phyloP scores from a whole-genome alignment of 2,113 vertebrate species.

The Erinaceus europaeus region DNA sequence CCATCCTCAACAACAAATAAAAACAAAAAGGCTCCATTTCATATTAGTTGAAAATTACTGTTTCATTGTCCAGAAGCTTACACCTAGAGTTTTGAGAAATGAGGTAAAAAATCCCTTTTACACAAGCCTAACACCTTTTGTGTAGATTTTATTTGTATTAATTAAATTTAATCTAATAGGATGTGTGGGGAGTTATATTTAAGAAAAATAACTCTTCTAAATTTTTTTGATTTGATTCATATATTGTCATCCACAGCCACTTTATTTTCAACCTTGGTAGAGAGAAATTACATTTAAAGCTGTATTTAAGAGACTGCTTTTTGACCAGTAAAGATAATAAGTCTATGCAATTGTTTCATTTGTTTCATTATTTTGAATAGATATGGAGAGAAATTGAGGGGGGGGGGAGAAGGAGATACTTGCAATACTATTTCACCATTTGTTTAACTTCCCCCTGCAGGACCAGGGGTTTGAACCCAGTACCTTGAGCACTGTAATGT shows the following conservation, averaged over 20 bases:
- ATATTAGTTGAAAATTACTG: neutral
- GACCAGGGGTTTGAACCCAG: no score
- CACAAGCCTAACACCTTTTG: neutral
- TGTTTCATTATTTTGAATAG: no score
- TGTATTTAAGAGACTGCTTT: neutral
- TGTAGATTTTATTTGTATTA: slow-evolving; percentile 21
- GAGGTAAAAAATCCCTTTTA: neutral
- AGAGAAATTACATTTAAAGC: neutral
- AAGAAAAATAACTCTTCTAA: neutral
- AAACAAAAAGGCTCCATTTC: neutral
- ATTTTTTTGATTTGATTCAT: no score
- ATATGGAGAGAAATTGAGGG: no score
- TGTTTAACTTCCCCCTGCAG: no score
- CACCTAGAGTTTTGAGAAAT: slow-evolving; percentile 19
- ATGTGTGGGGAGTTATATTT: neutral
- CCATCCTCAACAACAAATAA: slow-evolving; percentile 1
- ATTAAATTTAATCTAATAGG: neutral
- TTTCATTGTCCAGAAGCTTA: slow-evolving; percentile 19
- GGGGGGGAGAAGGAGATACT: no score
- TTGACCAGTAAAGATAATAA: neutral
- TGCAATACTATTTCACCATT: no score
- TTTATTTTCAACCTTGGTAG: neutral
- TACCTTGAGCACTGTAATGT: no score
- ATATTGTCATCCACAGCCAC: no score
- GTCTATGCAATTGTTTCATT: neutral